Conservation (phyloP, 2,797 vertebrate genomes). For the Mus caroli region DNA sequence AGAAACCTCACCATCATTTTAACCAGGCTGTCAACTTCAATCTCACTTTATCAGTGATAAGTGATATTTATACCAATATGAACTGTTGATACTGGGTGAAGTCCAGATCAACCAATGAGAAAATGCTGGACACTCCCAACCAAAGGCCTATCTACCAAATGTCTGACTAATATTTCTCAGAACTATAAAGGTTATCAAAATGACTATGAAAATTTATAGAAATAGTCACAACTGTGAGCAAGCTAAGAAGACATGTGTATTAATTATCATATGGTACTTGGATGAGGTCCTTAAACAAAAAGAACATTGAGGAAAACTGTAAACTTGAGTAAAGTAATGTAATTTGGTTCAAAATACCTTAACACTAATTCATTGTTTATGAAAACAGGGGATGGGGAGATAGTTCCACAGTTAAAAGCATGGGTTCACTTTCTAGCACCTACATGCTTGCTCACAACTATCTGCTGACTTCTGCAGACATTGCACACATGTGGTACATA, state of each 20-base stretch:
- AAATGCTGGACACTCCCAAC: background rate
- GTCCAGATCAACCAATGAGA: background rate
- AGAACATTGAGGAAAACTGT: slow-evolving; percentile 1
- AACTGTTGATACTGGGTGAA: background rate
- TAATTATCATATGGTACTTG: slow-evolving; percentile 8
- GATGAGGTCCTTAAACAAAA: slow-evolving; percentile 28
- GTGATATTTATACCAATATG: background rate
- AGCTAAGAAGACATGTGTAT: background rate
- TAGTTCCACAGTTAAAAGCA: background rate
- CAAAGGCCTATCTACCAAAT: slow-evolving; percentile 2
- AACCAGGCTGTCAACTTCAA: slow-evolving; percentile 8
- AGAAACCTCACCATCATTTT: background rate
- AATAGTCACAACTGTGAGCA: slow-evolving; percentile 22
- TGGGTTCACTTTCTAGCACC: background rate
- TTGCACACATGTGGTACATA: background rate
- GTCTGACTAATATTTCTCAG: background rate
- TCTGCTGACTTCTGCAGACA: background rate
- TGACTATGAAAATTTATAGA: slow-evolving; percentile 2
- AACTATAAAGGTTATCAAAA: slow-evolving; percentile 31
- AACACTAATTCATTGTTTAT: slow-evolving; percentile 31
- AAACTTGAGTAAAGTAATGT: slow-evolving; percentile 21
- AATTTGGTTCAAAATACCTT: slow-evolving; percentile 6
- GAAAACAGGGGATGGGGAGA: background rate
- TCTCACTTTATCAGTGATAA: background rate
- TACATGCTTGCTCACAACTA: too few relatives aligned